A percentile compares a stretch with the other conserved stretches of the same genome.
Conservation (phyloP, 2,797 vertebrate genomes). For the Hydrophis major region DNA sequence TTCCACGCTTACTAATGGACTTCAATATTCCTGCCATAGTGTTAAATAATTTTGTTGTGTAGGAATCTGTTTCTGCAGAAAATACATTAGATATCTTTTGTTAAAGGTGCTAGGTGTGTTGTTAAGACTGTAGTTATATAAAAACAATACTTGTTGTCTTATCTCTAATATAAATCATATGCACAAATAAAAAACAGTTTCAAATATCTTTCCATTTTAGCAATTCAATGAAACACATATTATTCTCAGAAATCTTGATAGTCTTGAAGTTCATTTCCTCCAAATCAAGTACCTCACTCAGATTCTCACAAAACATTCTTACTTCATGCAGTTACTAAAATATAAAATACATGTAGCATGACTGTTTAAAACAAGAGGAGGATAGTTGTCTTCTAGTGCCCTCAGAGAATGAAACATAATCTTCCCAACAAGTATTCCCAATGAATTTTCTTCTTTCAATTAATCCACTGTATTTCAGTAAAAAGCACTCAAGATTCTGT, state of each 20-base stretch:
- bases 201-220: constrained; percentile 8
- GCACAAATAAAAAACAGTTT: background rate
- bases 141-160: background rate
- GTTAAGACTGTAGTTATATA: background rate
- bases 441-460: background rate
- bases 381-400: background rate
- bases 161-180: background rate
- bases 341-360: background rate
- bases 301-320: background rate
- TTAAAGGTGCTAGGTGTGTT: background rate
- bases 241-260: background rate
- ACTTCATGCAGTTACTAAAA: background rate
- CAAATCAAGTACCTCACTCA: background rate
- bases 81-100: constrained; percentile 38
- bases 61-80: constrained; percentile 30
- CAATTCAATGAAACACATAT: background rate
- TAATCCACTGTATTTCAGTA: background rate
- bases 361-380: background rate
- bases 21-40: constrained; percentile 58
- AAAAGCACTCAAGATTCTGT: background rate
- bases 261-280: background rate
- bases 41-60: constrained; percentile 36
- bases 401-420: background rate
- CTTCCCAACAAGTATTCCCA: background rate
- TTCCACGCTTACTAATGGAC: constrained; percentile 50